phyloP scores from a whole-genome alignment of 2,888 invertebrate species.

The Aspidapion aeneum region DNA sequence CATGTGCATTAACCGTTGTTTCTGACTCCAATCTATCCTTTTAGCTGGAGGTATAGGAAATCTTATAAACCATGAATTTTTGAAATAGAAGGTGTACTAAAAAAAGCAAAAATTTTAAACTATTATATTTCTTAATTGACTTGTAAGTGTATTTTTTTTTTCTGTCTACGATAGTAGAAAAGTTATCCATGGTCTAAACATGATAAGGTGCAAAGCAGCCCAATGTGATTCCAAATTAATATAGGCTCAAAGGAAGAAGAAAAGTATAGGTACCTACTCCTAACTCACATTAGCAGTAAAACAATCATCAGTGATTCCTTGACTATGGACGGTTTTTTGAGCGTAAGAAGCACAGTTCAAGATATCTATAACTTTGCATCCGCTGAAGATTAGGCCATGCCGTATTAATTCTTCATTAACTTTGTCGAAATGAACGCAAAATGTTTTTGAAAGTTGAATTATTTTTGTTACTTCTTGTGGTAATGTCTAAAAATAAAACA shows the following conservation, averaged over 20 bases:
- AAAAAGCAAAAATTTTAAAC: too few species aligned
- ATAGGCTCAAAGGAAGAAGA: too few species aligned
- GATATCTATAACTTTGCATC: conserved; percentile 38
- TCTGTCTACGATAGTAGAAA: too few species aligned
- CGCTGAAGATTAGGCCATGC: conserved; percentile 29
- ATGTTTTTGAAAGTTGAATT: conserved; percentile 37
- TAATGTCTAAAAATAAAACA: conserved; percentile 33
- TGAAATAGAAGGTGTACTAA: conserved; percentile 37
- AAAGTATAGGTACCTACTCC: too few species aligned
- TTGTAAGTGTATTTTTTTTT: too few species aligned
- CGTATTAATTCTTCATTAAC: conserved; percentile 32
- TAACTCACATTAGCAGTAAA: conserved; percentile 31
- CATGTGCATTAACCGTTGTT: conserved; percentile 43
- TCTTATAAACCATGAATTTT: conserved; percentile 41
- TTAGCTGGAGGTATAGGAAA: conserved; percentile 35
- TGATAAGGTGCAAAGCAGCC: too few species aligned
- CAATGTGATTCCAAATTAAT: too few species aligned
- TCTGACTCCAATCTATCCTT: conserved; percentile 35
- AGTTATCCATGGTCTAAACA: too few species aligned
- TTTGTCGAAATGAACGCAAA: conserved; percentile 41
- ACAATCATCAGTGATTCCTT: conserved; percentile 21
- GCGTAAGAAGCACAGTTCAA: conserved; percentile 33
- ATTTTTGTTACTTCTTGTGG: conserved; percentile 37
- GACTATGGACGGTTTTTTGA: conserved; percentile 27
- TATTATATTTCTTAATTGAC: too few species aligned